Evolutionary conservation across 2,888 invertebrate species (phyloP), one percentile per base, ranked within the genome.

Genomic region (Caradrina clavipalpis): DNA sequence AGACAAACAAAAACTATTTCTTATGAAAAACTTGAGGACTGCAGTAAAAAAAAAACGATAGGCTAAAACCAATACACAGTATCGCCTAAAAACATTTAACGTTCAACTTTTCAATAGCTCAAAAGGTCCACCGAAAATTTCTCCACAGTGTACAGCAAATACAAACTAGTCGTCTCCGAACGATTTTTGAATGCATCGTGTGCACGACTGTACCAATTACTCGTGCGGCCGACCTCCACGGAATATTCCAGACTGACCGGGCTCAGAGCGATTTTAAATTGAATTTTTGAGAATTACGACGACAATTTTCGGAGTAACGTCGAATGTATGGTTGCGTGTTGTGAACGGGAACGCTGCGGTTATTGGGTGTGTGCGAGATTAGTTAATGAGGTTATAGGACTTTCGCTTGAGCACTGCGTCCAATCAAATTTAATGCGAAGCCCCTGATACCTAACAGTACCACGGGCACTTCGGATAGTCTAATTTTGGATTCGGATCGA

Each of bases 241-340:
- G 87, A 88, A 88, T 88, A 90, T 87, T 86, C 87, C 81, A 78
- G 78, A 85, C 87, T 88, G 88, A 86, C 87, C 89, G 77, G 78
- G 84, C 87, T 88, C 84, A 74, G 87, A 91, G 87, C 89, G 89
- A 88, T 91, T 93, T 92, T 91, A 92, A 93, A 93, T 92, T 92
- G 93, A 92, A 92, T 92, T 89, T 87, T 87, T 73, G 83, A 86
- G 89, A 90, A 92, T 91, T 90, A 91, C 90, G 88, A 86, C 88
- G 88, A 89, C 90, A 87, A 89, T 90, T 91, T 92, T 89, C 86
- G 84, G 85, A 86, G 82, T 83, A 85, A 77, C 65, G 35, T 73
- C 57, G 65, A 82, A 75, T 71, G 61, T 84, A 89, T 70, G 84
- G 82, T 4, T 1, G 17, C 2, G 49, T 60, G 61, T 79, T 87